These are phyloP conservation scores for Suricata suricatta DNA, from an alignment of 2,113 vertebrate genomes.

Conservation along the genomic window DNA sequence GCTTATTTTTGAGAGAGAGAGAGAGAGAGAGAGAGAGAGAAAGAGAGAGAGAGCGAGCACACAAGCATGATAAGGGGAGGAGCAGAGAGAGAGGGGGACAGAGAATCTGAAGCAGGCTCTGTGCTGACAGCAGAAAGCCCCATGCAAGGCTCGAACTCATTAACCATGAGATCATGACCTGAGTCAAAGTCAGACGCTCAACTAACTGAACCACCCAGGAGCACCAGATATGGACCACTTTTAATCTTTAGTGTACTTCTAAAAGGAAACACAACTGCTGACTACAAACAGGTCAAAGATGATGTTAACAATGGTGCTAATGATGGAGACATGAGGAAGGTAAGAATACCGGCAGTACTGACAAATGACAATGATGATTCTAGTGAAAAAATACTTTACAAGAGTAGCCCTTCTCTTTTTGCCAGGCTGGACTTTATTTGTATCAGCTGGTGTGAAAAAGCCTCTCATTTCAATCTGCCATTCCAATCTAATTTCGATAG, in stretches of 20 bases:
- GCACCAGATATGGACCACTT: not conserved
- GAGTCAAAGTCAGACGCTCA: too few relatives aligned
- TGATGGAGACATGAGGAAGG: not conserved
- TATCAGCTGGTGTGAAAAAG: not conserved
- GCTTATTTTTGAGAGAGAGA: too few relatives aligned
- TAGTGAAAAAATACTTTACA: not conserved
- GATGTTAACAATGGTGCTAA: not conserved
- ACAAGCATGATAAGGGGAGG: too few relatives aligned
- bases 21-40: too few relatives aligned
- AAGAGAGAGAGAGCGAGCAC: too few relatives aligned
- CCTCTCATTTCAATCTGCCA: not conserved
- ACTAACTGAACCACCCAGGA: too few relatives aligned
- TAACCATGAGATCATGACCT: too few relatives aligned
- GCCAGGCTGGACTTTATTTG: not conserved
- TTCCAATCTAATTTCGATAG: conserved; percentile 4
- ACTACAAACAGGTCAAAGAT: not conserved
- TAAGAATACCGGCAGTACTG: not conserved
- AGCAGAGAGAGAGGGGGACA: too few relatives aligned
- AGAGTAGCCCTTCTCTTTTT: not conserved
- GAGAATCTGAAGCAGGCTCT: too few relatives aligned
- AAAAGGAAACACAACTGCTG: not conserved
- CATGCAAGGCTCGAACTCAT: too few relatives aligned
- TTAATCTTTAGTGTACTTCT: not conserved
- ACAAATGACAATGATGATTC: not conserved
- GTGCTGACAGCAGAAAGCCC: too few relatives aligned